Conservation (phyloP, 1,140 invertebrate genomes). For the Watersipora subatra region DNA sequence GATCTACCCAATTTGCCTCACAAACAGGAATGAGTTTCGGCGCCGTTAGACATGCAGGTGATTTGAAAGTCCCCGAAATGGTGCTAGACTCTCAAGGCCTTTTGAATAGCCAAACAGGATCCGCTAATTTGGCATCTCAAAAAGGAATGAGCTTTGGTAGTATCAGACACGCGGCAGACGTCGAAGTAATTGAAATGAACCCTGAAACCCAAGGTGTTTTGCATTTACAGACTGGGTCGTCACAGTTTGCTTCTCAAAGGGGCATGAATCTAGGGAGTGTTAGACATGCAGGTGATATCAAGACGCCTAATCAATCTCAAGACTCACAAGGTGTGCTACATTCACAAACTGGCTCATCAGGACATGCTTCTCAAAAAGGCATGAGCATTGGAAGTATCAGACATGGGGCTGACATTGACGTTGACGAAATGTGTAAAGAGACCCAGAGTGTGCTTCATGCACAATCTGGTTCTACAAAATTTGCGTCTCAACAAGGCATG, state of each 20-base stretch:
- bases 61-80: too few species aligned
- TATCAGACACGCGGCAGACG: too few species aligned
- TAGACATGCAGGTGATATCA: conserved; percentile 21
- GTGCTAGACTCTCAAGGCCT: too few species aligned
- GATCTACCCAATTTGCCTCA: too few species aligned
- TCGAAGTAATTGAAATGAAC: conserved; percentile 16
- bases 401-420: too few species aligned
- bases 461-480: conserved; percentile 79
- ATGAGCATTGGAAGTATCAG: conserved; percentile 41
- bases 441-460: too few species aligned
- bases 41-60: too few species aligned
- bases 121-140: too few species aligned
- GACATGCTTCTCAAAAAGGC: conserved; percentile 58
- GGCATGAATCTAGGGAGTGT: conserved; percentile 23
- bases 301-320: conserved; percentile 53
- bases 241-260: conserved; percentile 51
- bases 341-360: conserved; percentile 68
- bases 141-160: too few species aligned
- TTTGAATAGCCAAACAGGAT: too few species aligned
- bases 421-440: too few species aligned
- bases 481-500: conserved; percentile 41
- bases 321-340: conserved; percentile 79
- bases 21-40: too few species aligned
- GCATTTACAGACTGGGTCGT: conserved; percentile 76
- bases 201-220: conserved; percentile 60